phyloP scores from a whole-genome alignment of 2,797 vertebrate species.

The Mus spretus region DNA sequence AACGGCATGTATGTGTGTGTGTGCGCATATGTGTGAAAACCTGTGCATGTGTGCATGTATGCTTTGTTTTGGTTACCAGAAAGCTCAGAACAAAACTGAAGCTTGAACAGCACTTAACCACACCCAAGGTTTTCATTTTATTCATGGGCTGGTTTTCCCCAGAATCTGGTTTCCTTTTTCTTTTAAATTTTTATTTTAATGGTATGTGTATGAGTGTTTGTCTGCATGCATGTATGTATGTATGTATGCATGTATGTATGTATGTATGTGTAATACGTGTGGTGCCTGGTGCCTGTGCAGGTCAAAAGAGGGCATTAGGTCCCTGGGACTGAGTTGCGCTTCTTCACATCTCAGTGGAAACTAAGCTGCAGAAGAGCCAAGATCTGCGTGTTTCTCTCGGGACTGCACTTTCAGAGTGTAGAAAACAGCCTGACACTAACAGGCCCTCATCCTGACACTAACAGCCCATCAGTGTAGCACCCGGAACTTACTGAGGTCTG shows the following conservation, averaged over 20 bases:
- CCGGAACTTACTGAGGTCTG: neutral
- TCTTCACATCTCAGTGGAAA: neutral
- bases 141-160: neutral
- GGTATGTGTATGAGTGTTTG: neutral
- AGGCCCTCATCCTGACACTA: neutral
- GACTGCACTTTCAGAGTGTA: neutral
- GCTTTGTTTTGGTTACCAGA: neutral
- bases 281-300: neutral
- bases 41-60: neutral
- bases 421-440: neutral
- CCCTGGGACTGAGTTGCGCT: neutral
- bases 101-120: neutral
- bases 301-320: too few species aligned
- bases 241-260: too few species aligned
- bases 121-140: conserved; percentile 10
- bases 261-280: neutral
- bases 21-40: neutral
- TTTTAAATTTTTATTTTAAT: neutral
- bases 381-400: neutral
- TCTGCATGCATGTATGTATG: neutral
- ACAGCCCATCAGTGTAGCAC: neutral
- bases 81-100: conserved; percentile 24
- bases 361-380: neutral
- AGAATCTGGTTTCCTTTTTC: neutral
- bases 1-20: neutral